phyloP scores from a whole-genome alignment of 2,888 invertebrate genomes.

The Volucella inanis region DNA sequence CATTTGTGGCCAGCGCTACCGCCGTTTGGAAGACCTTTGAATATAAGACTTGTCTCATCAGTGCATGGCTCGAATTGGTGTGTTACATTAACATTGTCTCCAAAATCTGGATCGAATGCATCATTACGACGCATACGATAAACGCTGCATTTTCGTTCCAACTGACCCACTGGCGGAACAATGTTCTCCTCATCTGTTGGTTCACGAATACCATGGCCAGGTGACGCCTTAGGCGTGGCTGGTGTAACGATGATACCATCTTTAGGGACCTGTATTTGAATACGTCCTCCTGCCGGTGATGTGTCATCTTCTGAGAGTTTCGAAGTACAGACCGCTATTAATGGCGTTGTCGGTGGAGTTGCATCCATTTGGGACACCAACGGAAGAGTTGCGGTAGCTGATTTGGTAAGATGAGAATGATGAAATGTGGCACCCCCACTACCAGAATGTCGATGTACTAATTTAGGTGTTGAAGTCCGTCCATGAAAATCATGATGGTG shows the following conservation, averaged over 20 bases:
- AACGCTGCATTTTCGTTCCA: slow-evolving; percentile 83
- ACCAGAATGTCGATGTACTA: slow-evolving; percentile 82
- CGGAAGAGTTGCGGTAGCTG: slow-evolving; percentile 82
- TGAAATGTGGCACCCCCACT: slow-evolving; percentile 80
- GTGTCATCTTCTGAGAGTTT: slow-evolving; percentile 74
- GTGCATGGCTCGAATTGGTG: slow-evolving; percentile 81
- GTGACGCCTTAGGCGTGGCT: slow-evolving; percentile 83
- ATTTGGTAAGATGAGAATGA: slow-evolving; percentile 81
- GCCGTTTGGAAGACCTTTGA: slow-evolving; percentile 80
- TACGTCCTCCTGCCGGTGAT: slow-evolving; percentile 74
- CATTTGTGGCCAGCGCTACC: slow-evolving; percentile 79
- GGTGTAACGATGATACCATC: slow-evolving; percentile 83
- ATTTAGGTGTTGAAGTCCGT: slow-evolving; percentile 79
- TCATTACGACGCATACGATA: slow-evolving; percentile 82
- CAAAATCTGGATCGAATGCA: slow-evolving; percentile 78
- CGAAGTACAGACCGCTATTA: slow-evolving; percentile 77
- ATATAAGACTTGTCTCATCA: slow-evolving; percentile 81
- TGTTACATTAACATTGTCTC: slow-evolving; percentile 65
- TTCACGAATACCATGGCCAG: slow-evolving; percentile 80
- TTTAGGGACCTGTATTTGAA: slow-evolving; percentile 76
- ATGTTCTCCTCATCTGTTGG: slow-evolving; percentile 78
- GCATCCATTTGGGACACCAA: slow-evolving; percentile 82
- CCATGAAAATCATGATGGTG: slow-evolving; percentile 77
- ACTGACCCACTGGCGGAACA: slow-evolving; percentile 79
- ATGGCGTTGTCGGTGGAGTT: slow-evolving; percentile 81